These are phyloP conservation scores for Pipa parva DNA, from an alignment of 2,113 vertebrate genomes.

Conservation along the genomic window DNA sequence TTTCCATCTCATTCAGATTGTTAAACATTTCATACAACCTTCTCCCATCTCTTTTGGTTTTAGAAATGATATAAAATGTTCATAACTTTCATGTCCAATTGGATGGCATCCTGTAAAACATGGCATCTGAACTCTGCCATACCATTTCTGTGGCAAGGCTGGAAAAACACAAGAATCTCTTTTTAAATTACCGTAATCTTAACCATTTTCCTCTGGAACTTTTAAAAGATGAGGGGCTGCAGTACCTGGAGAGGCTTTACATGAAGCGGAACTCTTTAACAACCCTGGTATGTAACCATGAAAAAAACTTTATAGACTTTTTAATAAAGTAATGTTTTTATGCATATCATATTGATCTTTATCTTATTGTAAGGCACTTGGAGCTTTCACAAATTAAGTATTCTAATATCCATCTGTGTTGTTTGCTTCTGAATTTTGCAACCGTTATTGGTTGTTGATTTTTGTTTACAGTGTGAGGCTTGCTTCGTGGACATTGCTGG, in stretches of 20 bases:
- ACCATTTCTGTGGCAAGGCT: constrained; percentile 87
- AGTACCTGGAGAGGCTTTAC: constrained; percentile 90
- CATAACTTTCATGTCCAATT: background rate
- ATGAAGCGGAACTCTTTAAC: constrained; percentile 97
- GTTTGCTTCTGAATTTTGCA: too few species aligned
- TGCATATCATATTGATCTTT: too few species aligned
- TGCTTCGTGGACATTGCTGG: too few species aligned
- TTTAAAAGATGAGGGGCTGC: constrained; percentile 86
- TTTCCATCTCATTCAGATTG: background rate
- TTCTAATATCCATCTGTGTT: too few species aligned
- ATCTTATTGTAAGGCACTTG: too few species aligned
- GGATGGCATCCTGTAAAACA: constrained; percentile 55
- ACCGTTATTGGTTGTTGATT: too few species aligned
- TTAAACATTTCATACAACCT: background rate
- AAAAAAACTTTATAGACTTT: background rate
- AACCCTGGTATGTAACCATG: constrained; percentile 73
- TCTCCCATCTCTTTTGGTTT: constrained; percentile 26
- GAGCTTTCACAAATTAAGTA: too few species aligned
- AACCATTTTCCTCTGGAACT: constrained; percentile 84
- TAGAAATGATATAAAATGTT: constrained; percentile 57
- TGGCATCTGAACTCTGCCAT: constrained; percentile 90
- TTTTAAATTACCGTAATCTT: constrained; percentile 90
- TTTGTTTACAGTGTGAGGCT: too few species aligned
- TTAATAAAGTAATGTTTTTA: too few species aligned
- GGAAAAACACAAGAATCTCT: constrained; percentile 93